phyloP scores from a whole-genome alignment of 2,797 vertebrate genomes.

The Rhabdophis nuchalis region DNA sequence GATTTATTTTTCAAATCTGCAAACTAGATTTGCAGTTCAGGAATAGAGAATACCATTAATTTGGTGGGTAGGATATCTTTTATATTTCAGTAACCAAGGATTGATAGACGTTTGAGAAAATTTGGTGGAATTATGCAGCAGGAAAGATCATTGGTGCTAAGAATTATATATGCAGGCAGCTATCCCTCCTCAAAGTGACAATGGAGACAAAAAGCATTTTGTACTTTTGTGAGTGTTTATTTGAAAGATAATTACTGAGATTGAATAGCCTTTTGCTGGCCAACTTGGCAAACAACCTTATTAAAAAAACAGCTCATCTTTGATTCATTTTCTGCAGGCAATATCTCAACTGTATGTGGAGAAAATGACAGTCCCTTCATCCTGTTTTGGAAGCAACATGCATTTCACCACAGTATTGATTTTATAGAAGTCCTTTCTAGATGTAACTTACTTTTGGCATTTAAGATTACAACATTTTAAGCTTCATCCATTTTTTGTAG shows the following conservation, averaged over 20 bases:
- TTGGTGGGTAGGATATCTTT: conserved; percentile 27
- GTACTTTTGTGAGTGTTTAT: conserved; percentile 53
- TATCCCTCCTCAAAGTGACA: conserved; percentile 45
- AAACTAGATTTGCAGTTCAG: neutral
- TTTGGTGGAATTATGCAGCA: conserved; percentile 38
- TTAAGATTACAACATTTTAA: conserved; percentile 23
- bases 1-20: neutral
- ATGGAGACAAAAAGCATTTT: conserved; percentile 52
- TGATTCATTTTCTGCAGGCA: conserved; percentile 50
- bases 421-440: conserved; percentile 33
- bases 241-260: conserved; percentile 45
- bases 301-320: conserved; percentile 35
- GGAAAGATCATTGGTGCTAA: conserved; percentile 54
- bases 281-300: conserved; percentile 44
- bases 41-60: conserved; percentile 42
- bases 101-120: neutral
- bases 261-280: conserved; percentile 55
- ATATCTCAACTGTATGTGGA: conserved; percentile 54
- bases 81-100: neutral
- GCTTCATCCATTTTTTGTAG: neutral
- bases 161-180: conserved; percentile 49
- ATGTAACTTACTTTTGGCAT: conserved; percentile 25
- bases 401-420: conserved; percentile 33
- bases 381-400: conserved; percentile 45
- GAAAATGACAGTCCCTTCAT: conserved; percentile 36